Percentiles rank a stretch among this genome's conserved stretches.
Conservation (phyloP, 2,888 invertebrate species). For the Cyrtodaria siliqua region DNA sequence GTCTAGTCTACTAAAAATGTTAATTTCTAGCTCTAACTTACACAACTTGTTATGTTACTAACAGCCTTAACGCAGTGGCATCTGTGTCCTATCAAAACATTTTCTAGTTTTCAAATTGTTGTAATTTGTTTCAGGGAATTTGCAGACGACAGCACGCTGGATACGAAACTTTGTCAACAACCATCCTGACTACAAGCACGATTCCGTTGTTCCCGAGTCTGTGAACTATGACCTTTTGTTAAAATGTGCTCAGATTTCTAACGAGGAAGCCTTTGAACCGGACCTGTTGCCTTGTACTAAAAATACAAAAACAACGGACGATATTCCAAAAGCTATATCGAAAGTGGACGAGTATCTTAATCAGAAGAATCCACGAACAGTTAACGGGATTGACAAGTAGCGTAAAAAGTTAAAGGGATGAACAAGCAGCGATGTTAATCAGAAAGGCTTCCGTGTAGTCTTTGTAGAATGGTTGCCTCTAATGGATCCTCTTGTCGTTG, state of each 20-base stretch:
- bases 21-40: too few relatives aligned
- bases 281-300: constrained; percentile 72
- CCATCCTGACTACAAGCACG: constrained; percentile 96
- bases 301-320: constrained; percentile 74
- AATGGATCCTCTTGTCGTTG: too few relatives aligned
- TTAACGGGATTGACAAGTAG: constrained; percentile 4
- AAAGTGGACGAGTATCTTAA: constrained; percentile 68
- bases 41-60: too few relatives aligned
- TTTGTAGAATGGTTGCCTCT: too few relatives aligned
- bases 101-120: too few relatives aligned
- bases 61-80: too few relatives aligned
- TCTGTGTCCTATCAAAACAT: too few relatives aligned
- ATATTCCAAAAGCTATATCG: constrained; percentile 79
- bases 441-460: too few relatives aligned
- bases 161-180: constrained; percentile 94
- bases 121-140: constrained; percentile 90
- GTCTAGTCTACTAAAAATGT: too few relatives aligned
- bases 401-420: too few relatives aligned
- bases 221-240: constrained; percentile 83
- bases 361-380: constrained; percentile 35
- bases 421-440: too few relatives aligned
- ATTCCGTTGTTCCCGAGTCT: constrained; percentile 94
- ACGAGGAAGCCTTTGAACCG: constrained; percentile 64
- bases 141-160: constrained; percentile 97
- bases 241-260: constrained; percentile 70